Evolutionary conservation across 1,140 invertebrate genomes (phyloP).

Genomic region (Chrysomallon squamiferum): DNA sequence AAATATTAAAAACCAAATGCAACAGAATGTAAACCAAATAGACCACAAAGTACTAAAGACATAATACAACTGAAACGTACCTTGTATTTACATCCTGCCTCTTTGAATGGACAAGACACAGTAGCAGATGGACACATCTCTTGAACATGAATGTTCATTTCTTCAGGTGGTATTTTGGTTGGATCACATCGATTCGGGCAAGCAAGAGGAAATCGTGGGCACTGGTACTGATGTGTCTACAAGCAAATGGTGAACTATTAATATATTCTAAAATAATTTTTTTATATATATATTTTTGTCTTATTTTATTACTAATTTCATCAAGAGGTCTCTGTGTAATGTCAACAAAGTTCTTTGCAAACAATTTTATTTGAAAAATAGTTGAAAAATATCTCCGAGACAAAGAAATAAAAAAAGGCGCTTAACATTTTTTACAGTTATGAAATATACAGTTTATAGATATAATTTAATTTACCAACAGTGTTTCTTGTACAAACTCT

Average conservation of each 20-base stretch:
- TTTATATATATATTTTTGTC: no score
- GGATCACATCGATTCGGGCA: constrained; percentile 85
- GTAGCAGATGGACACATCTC: constrained; percentile 85
- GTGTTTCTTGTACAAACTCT: constrained; percentile 87
- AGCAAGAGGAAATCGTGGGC: constrained; percentile 81
- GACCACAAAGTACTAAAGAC: no score
- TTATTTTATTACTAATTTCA: no score
- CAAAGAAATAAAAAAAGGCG: no score
- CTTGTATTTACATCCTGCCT: constrained; percentile 91
- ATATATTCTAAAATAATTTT: no score
- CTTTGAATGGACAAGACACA: constrained; percentile 83
- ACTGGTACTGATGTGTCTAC: constrained; percentile 80
- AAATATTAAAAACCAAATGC: no score
- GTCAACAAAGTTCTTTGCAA: no score
- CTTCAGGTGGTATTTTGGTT: constrained; percentile 79
- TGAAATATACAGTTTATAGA: not conserved
- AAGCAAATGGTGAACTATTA: not conserved
- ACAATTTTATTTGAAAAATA: no score
- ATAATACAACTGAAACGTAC: constrained; percentile 61
- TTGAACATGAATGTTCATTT: constrained; percentile 78
- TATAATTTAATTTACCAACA: constrained; percentile 66
- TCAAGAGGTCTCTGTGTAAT: no score
- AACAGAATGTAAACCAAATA: no score
- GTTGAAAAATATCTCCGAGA: no score
- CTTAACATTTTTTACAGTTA: no score